Evolutionary conservation across 2,888 invertebrate species (phyloP).

Genomic region (Hecatera dysodea): DNA sequence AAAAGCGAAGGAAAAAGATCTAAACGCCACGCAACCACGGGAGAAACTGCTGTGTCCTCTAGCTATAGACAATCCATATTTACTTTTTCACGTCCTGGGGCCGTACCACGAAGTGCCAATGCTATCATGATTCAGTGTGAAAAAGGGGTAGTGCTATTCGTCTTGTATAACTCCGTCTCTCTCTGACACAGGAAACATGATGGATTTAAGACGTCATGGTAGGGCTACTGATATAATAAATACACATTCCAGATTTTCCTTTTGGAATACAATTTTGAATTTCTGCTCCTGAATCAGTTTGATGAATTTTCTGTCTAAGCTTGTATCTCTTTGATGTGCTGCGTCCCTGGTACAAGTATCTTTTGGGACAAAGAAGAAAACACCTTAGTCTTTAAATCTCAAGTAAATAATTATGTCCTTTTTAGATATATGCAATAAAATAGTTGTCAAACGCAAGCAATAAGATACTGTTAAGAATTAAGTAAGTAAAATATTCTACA

Average conservation of each 20-base stretch:
- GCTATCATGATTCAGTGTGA: too few species aligned
- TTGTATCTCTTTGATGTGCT: slow-evolving; percentile 1
- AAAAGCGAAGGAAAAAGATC: slow-evolving; percentile 89
- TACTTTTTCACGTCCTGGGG: too few species aligned
- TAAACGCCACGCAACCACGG: slow-evolving; percentile 68
- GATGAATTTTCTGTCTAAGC: not conserved
- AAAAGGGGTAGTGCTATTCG: too few species aligned
- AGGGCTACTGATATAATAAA: not conserved
- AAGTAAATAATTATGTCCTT: not conserved
- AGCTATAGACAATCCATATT: slow-evolving; percentile 24
- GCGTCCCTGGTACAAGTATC: slow-evolving; percentile 3
- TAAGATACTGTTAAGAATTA: not conserved
- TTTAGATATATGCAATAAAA: not conserved
- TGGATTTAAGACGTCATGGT: too few species aligned
- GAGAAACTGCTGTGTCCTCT: slow-evolving; percentile 42
- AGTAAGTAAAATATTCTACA: not conserved
- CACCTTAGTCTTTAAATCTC: too few species aligned
- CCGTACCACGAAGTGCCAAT: too few species aligned
- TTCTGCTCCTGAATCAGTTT: not conserved
- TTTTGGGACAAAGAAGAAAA: not conserved
- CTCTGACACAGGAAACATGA: too few species aligned
- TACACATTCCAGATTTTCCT: not conserved
- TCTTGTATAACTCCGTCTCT: too few species aligned
- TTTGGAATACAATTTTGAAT: not conserved
- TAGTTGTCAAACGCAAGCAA: not conserved